Conservation (phyloP, 2,888 invertebrate species). For the Oscheius sp. region DNA sequence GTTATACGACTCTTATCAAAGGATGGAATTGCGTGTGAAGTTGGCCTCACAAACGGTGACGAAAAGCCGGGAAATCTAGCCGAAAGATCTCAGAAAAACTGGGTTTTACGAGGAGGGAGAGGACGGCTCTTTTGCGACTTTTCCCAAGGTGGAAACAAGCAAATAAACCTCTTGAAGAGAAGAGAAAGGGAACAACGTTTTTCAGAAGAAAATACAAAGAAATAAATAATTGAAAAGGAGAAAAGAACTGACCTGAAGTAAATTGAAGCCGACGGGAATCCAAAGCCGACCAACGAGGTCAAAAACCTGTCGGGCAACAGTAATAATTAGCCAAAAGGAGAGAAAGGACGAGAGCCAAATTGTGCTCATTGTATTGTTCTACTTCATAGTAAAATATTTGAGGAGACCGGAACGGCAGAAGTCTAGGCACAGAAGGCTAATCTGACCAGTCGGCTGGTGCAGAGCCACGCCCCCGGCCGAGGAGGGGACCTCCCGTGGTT, state of each 20-base stretch:
- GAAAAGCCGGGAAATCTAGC: neutral
- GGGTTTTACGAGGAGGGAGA: neutral
- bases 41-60: neutral
- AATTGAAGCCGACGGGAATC: constrained; percentile 60
- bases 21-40: neutral
- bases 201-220: neutral
- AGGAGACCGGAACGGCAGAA: neutral
- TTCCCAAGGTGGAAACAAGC: too few relatives aligned
- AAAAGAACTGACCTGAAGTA: constrained; percentile 58
- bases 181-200: neutral
- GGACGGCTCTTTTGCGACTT: too few relatives aligned
- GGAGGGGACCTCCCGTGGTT: constrained; percentile 19
- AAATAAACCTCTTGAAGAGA: too few relatives aligned
- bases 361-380: neutral
- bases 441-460: constrained; percentile 26
- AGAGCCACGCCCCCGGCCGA: constrained; percentile 14
- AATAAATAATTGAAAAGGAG: neutral
- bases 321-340: constrained; percentile 54
- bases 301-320: constrained; percentile 55
- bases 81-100: constrained; percentile 16
- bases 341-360: constrained; percentile 47
- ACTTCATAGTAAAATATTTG: neutral
- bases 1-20: neutral
- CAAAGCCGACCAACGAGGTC: constrained; percentile 64
- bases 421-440: constrained; percentile 25